Evolutionary conservation across 2,113 vertebrate species (phyloP), one percentile per base, ranked within the genome.

Genomic region (Xyrauchen texanus): DNA sequence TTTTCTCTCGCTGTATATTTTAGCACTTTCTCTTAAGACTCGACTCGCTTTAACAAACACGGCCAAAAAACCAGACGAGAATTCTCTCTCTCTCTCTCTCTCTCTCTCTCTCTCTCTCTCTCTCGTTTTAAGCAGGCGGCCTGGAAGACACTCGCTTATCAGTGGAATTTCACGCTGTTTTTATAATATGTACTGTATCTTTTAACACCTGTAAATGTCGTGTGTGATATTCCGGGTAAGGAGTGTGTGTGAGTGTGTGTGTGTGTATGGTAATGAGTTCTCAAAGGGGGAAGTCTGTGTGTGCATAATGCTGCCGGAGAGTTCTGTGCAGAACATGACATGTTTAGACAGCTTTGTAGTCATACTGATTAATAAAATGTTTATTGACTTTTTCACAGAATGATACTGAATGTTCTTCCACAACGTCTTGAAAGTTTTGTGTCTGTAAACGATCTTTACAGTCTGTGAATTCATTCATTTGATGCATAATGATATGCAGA

Each of bases 1-100:
- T 90, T 91, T 93, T 93, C 93, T 94, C 93, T 93, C 93, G 67
- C 93, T 94, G 93, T 94, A 94, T 94, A 94, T 94, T 94, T 94
- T 94, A 94, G 91, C 93, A 93, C 93, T 92, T 93, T 92, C 89
- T 91, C 90, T 93, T 93, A 94, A 93, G 92, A 92, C 90, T 92
- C 89, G 87, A 91, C 88, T 93, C 90, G 87, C 91, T 89, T 91
- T 92, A 91, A 93, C 91, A 93, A 89, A 91, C 89, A 90, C 86
- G 93, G 93, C 93, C 93, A 94, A 93, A 91, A 88, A 92, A 87
- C 86, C 87, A 91, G 90, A 91, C 88, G 89, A 91, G 21, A 34
- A 34, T 34, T 34, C 87, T 91, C 85, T 83, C 86, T 80, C 85
- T 68, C 51, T 69, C 49, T 60, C 63, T n/a, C n/a, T n/a, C n/a